These are phyloP conservation scores for Lateolabrax maculatus DNA, from an alignment of 2,797 vertebrate species.

Conservation along the genomic window DNA sequence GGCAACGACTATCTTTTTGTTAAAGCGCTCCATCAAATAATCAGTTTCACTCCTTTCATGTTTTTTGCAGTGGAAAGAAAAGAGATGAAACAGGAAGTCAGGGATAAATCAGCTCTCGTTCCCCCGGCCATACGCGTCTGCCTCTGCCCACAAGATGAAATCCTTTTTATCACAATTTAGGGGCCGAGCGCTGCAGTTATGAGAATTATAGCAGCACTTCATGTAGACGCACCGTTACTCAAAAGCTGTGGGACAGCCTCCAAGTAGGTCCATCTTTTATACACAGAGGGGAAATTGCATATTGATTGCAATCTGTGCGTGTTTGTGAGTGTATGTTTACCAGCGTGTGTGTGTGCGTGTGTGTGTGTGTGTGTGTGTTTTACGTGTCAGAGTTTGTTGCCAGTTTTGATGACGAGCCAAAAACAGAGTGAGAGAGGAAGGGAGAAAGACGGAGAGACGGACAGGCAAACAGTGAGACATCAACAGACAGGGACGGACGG, in stretches of 20 bases:
- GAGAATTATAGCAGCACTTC: slow-evolving; percentile 81
- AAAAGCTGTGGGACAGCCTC: slow-evolving; percentile 69
- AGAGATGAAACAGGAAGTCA: slow-evolving; percentile 60
- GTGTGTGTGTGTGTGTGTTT: slow-evolving; percentile 13
- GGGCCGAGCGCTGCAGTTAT: slow-evolving; percentile 69
- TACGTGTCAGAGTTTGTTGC: slow-evolving; percentile 38
- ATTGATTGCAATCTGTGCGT: slow-evolving; percentile 82
- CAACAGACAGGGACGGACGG: neutral
- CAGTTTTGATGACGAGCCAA: slow-evolving; percentile 64
- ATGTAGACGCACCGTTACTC: slow-evolving; percentile 79
- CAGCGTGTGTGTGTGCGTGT: slow-evolving; percentile 26
- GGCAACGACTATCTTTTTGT: slow-evolving; percentile 30
- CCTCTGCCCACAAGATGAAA: slow-evolving; percentile 75
- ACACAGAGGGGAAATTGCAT: slow-evolving; percentile 82
- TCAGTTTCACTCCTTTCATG: slow-evolving; percentile 51
- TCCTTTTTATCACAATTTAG: slow-evolving; percentile 84
- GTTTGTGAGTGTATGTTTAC: slow-evolving; percentile 58
- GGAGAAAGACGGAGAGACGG: neutral
- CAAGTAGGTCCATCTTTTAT: slow-evolving; percentile 80
- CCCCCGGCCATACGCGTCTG: slow-evolving; percentile 43
- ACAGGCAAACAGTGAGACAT: neutral
- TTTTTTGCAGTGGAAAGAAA: slow-evolving; percentile 47
- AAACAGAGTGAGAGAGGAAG: neutral
- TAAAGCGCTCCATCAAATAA: slow-evolving; percentile 53
- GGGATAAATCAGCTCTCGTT: slow-evolving; percentile 63